Base-by-base conservation (phyloP, 2,888 invertebrate genomes). In the Gerosis bhagava region DNA sequence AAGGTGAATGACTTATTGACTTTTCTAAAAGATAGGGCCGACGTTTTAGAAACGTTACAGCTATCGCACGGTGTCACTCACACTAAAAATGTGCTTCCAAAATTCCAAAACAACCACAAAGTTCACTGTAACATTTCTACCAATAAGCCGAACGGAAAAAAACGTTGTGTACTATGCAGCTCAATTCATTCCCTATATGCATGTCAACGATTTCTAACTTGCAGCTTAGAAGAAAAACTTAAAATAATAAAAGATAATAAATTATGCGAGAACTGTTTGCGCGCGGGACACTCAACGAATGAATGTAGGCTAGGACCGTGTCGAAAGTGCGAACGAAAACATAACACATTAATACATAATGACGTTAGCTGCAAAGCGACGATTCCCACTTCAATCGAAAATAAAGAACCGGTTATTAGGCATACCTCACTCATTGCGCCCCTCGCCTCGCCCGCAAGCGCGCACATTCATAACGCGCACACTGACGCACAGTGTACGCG, bases 241-340 rank as follows among this genome's bases (percentile, higher is more conserved):
- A 39, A 46, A 32, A 21, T 25, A 3, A 13, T 46, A n/a, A 46
- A 17, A 5, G 37, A 32, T 10, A 37, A 37, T 10, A 39, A 46
- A 5, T 19, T 39, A 5, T 46, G 39, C 12, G 17, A 25, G 8
- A 46, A 46, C 17, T 39, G 46, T 25, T 37, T 46, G 8, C 46
- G n/a, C n/a, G n/a, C n/a, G n/a, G n/a, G n/a, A n/a, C n/a, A n/a
- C n/a, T n/a, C n/a, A n/a, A n/a, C n/a, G 46, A 17, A 32, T 10
- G 31, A 29, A 13, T 48, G 48, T 31, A 15, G 16, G 13, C 31
- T 36, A 22, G 44, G 48, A n/a, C 44, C 49, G n/a, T 53, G 53
- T 16, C 37, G 36, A 36, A 12, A 34, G 16, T 53, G 48, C 37
- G 26, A 45, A 3, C 15, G 8, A 37, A 50, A 48, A 42, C 50